phyloP scores from a whole-genome alignment of 1,140 invertebrate genomes.

The Pantala flavescens region DNA sequence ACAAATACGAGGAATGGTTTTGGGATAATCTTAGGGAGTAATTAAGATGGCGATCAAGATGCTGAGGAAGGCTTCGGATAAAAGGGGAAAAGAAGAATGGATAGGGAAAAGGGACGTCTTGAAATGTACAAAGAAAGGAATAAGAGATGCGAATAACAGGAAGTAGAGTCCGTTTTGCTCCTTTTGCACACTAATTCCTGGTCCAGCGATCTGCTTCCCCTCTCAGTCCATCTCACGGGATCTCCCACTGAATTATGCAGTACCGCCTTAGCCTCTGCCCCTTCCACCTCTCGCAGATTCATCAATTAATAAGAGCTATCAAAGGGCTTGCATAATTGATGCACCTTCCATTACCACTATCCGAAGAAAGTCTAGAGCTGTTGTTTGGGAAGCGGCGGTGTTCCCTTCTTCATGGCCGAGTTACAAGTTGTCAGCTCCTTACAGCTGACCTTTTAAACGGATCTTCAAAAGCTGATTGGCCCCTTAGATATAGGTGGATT shows the following conservation, averaged over 20 bases:
- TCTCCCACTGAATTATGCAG: not conserved
- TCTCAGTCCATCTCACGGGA: slow-evolving; percentile 14
- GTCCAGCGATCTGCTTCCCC: not conserved
- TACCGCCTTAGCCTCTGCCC: not conserved
- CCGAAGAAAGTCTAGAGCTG: not conserved
- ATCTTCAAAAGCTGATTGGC: no score
- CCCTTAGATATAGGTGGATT: no score
- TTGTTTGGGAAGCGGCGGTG: no score
- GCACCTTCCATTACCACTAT: slow-evolving; percentile 30
- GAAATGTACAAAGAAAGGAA: no score
- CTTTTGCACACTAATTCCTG: not conserved
- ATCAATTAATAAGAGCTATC: slow-evolving; percentile 41
- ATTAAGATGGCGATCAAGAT: not conserved
- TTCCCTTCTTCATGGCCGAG: no score
- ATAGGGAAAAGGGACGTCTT: no score
- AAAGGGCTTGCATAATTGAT: slow-evolving; percentile 35
- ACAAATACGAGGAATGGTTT: no score
- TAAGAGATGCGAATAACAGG: not conserved
- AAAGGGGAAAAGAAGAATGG: no score
- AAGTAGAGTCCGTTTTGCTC: not conserved
- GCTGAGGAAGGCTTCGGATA: not conserved
- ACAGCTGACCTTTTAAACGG: no score
- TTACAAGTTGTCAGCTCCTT: no score
- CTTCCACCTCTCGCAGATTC: slow-evolving; percentile 32
- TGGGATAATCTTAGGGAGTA: not conserved